A percentile compares a stretch with the other conserved stretches of the same genome.
phyloP scores from a whole-genome alignment of 2,888 invertebrate species.

The Stenurella melanura region DNA sequence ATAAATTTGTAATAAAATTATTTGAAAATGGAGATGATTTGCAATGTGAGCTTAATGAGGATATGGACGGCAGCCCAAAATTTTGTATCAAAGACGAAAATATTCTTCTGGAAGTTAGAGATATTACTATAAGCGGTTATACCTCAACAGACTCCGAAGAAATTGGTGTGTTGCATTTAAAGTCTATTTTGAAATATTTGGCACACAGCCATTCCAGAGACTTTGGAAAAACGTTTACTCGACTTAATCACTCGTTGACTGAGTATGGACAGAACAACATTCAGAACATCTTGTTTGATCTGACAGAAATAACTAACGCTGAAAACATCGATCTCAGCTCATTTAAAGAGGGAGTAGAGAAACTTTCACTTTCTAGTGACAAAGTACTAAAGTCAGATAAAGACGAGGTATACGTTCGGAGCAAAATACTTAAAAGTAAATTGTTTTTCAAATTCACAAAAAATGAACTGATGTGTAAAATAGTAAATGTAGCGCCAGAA shows the following conservation, averaged over 20 bases:
- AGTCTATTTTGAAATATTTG: conserved; percentile 10
- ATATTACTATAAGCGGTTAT: conserved; percentile 7
- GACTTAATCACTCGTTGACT: background rate
- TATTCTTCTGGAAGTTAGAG: conserved; percentile 8
- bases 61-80: background rate
- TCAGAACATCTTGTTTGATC: background rate
- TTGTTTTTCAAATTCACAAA: background rate
- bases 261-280: background rate
- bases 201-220: conserved; percentile 6
- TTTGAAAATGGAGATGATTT: background rate
- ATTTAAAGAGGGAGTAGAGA: conserved; percentile 11
- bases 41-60: background rate
- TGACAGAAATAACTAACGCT: background rate
- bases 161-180: conserved; percentile 15
- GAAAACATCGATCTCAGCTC: background rate
- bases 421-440: conserved; percentile 9
- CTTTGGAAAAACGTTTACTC: background rate
- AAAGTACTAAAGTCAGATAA: background rate
- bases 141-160: background rate
- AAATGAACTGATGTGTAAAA: background rate
- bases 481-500: background rate
- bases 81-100: background rate
- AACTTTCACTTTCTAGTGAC: background rate
- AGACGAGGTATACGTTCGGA: background rate
- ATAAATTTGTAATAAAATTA: background rate